Base-by-base conservation (phyloP, 2,888 invertebrate species). In the Nymphalis polychloros region DNA sequence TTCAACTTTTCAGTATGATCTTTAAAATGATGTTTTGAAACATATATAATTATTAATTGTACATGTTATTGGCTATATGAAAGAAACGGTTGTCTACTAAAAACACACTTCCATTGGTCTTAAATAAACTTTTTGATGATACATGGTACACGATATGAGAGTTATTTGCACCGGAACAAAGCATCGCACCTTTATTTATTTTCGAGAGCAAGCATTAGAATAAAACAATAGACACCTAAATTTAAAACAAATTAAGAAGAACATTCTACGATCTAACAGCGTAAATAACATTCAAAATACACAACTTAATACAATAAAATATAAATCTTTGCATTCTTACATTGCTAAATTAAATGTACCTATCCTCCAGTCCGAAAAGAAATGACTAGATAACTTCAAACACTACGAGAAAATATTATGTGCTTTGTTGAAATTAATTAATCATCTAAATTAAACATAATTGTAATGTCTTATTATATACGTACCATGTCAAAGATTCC, bases 301-400 rank as follows among this genome's bases (percentile, higher is more conserved):
- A 27, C 13, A 23, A 31, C 53, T 16, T 17, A 52, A 52, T 52
- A 53, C 7, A 17, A 10, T 52, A 52, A 27, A 53, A 27, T 53
- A 6, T 16, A 31, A 31, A 31, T 31, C 53, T 27, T 55, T 31
- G 35, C 23, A 47, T 46, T 53, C 17, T 63, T 50, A 62, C 31
- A 31, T 53, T 41, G 23, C 60, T 63, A 53, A 67, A 20, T 59
- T 64, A 69, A 59, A 59, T 59, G 47, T 61, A 66, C 23, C 23
- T 23, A 1, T 63, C 19, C 72, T 76, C 77, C 77, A 77, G 76
- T 79, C 75, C 75, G 69, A 67, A 74, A 72, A 70, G 73, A 73
- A 78, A 75, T 82, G 82, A 84, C 82, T 84, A 82, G 82, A 76
- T 66, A 76, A 73, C 71, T 72, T 68, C 60, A 64, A 50, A 55